Evolutionary conservation across 2,797 vertebrate genomes (phyloP), one percentile per base, ranked within the genome.

Genomic region (Hyperoplus immaculatus): DNA sequence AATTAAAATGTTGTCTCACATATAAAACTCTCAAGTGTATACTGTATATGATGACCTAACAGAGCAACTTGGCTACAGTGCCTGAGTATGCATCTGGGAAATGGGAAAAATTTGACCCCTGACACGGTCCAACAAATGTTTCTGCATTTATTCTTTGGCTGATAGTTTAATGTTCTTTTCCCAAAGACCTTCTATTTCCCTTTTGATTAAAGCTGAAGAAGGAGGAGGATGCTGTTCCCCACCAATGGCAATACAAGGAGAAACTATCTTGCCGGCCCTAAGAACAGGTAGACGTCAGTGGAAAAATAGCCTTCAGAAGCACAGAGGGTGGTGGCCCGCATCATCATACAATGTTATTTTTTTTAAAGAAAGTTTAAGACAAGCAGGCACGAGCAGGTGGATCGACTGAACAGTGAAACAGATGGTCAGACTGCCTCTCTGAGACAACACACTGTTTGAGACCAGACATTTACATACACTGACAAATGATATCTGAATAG

Each of bases 91-190:
- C 93, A 89, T 92, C 84, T 88, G 93, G 94, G 92, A 94, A 68
- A 87, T 73, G 38, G 61, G 76, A 92, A 74, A 92, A 94, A 94
- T 94, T 89, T 50, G 77, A 93, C 92, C 94, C 71, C 73, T 92
- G 91, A 94, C 93, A 93, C 75, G 36, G 74, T 82, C 84, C 85
- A 87, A 92, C 86, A 90, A 86, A 89, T 87, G 89, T 87, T 89
- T 70, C 86, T 90, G 88, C 84, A 87, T 91, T 90, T 89, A 86
- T 93, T 89, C 85, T 90, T 88, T 83, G 83, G 91, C 84, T 90
- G 87, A 92, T 85, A 84, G 86, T 93, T 93, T 93, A 88, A 93
- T 92, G 92, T 91, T 88, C 80, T 81, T 91, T 94, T 92, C 90
- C 92, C 91, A 90, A 93, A 93, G 87, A 87, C 73, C 39, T 80